Evolutionary conservation across 2,113 vertebrate genomes (phyloP), one percentile per base, ranked within the genome.

Genomic region (Phainopepla nitens): DNA sequence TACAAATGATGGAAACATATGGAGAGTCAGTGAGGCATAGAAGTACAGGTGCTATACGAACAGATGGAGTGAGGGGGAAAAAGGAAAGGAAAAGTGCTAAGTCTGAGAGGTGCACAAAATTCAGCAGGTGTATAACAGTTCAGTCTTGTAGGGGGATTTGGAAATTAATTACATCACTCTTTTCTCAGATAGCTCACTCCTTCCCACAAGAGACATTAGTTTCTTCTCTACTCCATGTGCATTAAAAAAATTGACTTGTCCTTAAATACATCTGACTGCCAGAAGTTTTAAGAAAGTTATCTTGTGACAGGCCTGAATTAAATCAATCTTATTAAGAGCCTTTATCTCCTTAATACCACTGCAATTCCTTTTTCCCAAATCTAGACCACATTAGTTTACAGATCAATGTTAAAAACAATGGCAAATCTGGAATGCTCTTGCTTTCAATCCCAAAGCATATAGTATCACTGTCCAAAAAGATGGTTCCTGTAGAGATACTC

Each of bases 41-140:
- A 88, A 91, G 53, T 95, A 87, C 95, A 96, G 95, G 96, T 97
- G 93, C 92, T 93, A 64, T 83, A 58, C 27, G 20, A 88, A 77
- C 95, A 96, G 95, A 96, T 95, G 95, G 94, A 92, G 25, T 47
- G 80, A 86, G 42, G 24, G 70, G 56, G 10, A 4, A 81, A 87
- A 75, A 31, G 39, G 62, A 73, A 89, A 71, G 16, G 69, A 84
- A 80, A 62, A 95, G 39, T 47, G 76, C 24, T 56, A 95, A 93
- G 90, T 87, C 87, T 92, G 86, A 92, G 82, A 90, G 80, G 78
- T 92, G 75, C 87, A 88, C 47, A 70, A 65, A 94, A 91, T 89
- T 84, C 72, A 39, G 93, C 91, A 91, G 83, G 87, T 89, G 56
- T 73, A n/a, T 86, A 73, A 69, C 50, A 33, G 45, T 70, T 90